A percentile compares a stretch with the other conserved stretches of the same genome.
Evolutionary conservation across 2,797 vertebrate genomes (phyloP).

Genomic region (Amblyopsis hoosieri): DNA sequence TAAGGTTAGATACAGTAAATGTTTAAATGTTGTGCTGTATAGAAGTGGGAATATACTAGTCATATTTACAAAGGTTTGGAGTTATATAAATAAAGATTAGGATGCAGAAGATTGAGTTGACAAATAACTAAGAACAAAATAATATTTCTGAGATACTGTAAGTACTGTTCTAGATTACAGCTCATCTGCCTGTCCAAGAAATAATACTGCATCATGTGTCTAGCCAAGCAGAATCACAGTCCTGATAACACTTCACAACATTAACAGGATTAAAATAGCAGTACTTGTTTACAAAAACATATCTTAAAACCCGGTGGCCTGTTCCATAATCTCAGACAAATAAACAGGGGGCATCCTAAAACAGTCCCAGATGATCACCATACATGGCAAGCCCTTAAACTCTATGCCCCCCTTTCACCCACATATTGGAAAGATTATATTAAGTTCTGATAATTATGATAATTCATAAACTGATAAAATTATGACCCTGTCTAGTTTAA

Average conservation of each 20-base stretch:
- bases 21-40: slow-evolving; percentile 1
- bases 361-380: slow-evolving; percentile 61
- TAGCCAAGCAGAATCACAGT: slow-evolving; percentile 34
- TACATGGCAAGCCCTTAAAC: slow-evolving; percentile 32
- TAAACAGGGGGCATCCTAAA: slow-evolving; percentile 9
- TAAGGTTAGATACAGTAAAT: no score
- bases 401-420: background rate
- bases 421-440: slow-evolving; percentile 8
- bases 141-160: slow-evolving; percentile 5
- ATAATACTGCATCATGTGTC: slow-evolving; percentile 28
- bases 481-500: no score
- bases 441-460: background rate
- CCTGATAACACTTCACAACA: slow-evolving; percentile 28
- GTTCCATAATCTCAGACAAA: slow-evolving; percentile 42
- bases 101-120: slow-evolving; percentile 28
- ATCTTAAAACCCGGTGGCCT: slow-evolving; percentile 26
- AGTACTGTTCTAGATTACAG: background rate
- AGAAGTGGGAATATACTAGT: slow-evolving; percentile 16
- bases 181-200: background rate
- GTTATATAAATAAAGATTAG: slow-evolving; percentile 38
- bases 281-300: slow-evolving; percentile 58
- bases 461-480: no score
- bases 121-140: slow-evolving; percentile 9
- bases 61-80: slow-evolving; percentile 9
- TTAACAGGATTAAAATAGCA: slow-evolving; percentile 51